A percentile compares a stretch with the other conserved stretches of the same genome.
phyloP scores from a whole-genome alignment of 2,888 invertebrate genomes.

The Agrenia bidenticulata region DNA sequence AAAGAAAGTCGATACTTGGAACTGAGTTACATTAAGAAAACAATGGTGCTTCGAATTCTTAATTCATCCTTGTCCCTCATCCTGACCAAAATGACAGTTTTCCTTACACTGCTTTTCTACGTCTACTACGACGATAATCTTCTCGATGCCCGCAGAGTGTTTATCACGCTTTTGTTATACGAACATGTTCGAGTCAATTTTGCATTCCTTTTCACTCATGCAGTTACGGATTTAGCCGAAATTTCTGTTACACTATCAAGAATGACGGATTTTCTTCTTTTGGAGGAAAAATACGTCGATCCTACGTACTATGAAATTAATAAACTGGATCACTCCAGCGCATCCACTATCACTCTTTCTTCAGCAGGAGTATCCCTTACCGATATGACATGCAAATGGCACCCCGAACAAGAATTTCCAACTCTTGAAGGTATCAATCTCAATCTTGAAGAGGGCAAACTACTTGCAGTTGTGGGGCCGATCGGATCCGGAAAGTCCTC shows the following conservation, averaged over 20 bases:
- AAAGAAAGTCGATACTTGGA: constrained; percentile 25
- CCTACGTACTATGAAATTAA: not conserved
- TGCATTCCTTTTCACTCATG: constrained; percentile 28
- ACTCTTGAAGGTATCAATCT: constrained; percentile 19
- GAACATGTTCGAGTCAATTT: constrained; percentile 31
- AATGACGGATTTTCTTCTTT: constrained; percentile 21
- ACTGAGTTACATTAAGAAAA: constrained; percentile 22
- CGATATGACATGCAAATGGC: constrained; percentile 27
- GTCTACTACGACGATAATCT: constrained; percentile 2
- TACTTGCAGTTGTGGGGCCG: constrained; percentile 75
- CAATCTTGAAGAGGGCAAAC: constrained; percentile 60
- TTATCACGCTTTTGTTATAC: constrained; percentile 31
- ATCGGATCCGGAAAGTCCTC: constrained; percentile 63
- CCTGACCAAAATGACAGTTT: constrained; percentile 30
- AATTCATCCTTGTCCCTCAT: constrained; percentile 31
- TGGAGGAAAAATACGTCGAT: constrained; percentile 12
- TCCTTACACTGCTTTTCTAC: constrained; percentile 25
- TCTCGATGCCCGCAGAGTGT: constrained; percentile 14
- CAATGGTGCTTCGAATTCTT: constrained; percentile 23
- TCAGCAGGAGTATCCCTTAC: not conserved
- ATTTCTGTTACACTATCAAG: constrained; percentile 16
- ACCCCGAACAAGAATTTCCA: constrained; percentile 4
- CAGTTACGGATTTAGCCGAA: constrained; percentile 30
- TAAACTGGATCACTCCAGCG: not conserved
- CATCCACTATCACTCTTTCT: not conserved